phyloP scores from a whole-genome alignment of 2,797 vertebrate genomes.

The Lacerta agilis region DNA sequence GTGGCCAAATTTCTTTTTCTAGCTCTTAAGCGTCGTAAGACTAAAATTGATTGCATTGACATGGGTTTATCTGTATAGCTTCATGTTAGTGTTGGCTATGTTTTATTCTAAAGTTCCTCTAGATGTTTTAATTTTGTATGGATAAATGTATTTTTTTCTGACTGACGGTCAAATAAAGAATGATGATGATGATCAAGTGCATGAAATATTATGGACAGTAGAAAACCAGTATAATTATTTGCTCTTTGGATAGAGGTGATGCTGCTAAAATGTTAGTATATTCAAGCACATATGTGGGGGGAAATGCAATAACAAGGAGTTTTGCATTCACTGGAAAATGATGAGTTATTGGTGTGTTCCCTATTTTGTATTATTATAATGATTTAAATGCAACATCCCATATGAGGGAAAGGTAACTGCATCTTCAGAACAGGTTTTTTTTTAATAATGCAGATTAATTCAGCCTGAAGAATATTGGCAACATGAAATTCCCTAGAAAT shows the following conservation, averaged over 20 bases:
- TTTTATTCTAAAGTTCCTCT: too few relatives aligned
- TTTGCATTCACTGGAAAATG: neutral
- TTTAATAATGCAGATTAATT: neutral
- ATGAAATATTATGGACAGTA: neutral
- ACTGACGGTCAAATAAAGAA: too few relatives aligned
- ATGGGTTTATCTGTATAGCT: too few relatives aligned
- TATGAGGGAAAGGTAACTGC: neutral
- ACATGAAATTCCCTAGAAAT: constrained; percentile 8
- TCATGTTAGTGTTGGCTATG: too few relatives aligned
- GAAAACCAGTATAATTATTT: neutral
- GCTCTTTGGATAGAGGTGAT: neutral
- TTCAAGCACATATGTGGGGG: neutral
- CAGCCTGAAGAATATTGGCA: neutral
- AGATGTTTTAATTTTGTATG: too few relatives aligned
- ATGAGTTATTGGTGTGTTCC: neutral
- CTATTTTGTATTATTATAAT: constrained; percentile 25
- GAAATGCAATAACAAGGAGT: too few relatives aligned
- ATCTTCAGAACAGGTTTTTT: constrained; percentile 12
- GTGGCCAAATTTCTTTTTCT: too few relatives aligned
- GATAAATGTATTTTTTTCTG: too few relatives aligned
- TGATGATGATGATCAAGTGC: too few relatives aligned
- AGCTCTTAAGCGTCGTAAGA: too few relatives aligned
- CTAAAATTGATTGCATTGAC: too few relatives aligned
- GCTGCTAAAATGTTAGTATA: neutral
- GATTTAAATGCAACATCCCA: constrained; percentile 24